Base-by-base conservation (phyloP, 2,797 vertebrate species). In the Pipistrellus pygmaeus region DNA sequence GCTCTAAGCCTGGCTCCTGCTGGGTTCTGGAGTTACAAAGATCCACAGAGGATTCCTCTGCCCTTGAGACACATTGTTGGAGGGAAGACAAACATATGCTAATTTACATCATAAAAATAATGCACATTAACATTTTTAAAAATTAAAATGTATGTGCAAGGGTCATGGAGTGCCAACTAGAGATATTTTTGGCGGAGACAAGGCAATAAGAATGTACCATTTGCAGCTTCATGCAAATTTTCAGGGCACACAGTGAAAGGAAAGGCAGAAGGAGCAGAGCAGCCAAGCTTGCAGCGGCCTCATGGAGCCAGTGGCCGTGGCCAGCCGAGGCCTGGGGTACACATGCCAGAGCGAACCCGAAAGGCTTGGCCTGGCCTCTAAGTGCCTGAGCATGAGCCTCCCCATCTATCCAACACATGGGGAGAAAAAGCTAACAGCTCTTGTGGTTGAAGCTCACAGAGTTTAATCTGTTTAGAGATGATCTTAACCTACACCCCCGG, bases 61-160 rank as follows among this genome's bases (percentile, higher is more conserved):
- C 41, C 48, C 55, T 92, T 86, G 84, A 86, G 80, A 53, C 6
- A 71, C 0, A n/a, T 18, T 76, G 23, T 83, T 87, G 30, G 30
- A 66, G 89, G 15, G 32, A 81, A 92, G 76, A 69, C 48, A 91
- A 86, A 88, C 82, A 15, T 82, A 23, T 38, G 32, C 11, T 66
- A 60, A 85, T 78, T 89, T 88, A 85, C 88, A 41, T 55, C 66
- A 78, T 89, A 75, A 89, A 92, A 46, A 60, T 62, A 71, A 75
- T 60, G 23, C 5, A 66, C 15, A 23, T 83, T 88, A 86, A 87
- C 82, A 73, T 87, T 84, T 71, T 84, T 20, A 57, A 88, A 73
- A 38, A 20, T 44, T 57, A 89, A 69, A 73, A 41, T 66, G 0
- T 18, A 1, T 15, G 1, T 48, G 4, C 6, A 55, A 81, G 32